Base-by-base conservation (phyloP, 2,797 vertebrate genomes). In the Steatocranus sp. region DNA sequence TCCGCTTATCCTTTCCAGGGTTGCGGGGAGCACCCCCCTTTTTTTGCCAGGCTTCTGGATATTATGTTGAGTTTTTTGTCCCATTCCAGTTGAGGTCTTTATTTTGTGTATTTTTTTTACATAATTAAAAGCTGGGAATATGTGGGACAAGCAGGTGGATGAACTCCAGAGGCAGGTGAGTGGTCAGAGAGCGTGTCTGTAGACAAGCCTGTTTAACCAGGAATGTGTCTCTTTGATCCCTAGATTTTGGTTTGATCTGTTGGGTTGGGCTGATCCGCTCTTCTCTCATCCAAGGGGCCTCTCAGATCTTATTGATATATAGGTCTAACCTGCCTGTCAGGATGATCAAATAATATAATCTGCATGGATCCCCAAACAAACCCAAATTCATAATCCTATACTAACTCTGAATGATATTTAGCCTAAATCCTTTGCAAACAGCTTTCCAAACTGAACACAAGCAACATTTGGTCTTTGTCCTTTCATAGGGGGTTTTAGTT, bases 201-300 rank as follows among this genome's bases (percentile, higher is more conserved):
- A 84, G 83, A 81, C 85, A 80, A 76, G 66, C 87, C 85, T 51
- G 77, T 54, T 75, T 23, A 54, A 83, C 79, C 86, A 81, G 92
- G 92, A 93, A 94, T 93, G 94, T 81, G 50, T 27, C 58, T 86
- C 95, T 95, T 96, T 96, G 95, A 96, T 94, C 92, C 80, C 25
- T 54, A 88, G 89, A 94, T 93, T 91, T 94, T 73, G 46, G 89
- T 92, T 91, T 94, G 92, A 92, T 94, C 90, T 68, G 91, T 81
- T 80, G 78, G 79, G 83, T 75, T 63, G 54, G 83, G 86, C 86
- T 91, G 87, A 88, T 83, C 83, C 82, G 78, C 80, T 86, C 75
- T 76, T 78, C 86, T 91, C 81, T 93, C 88, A 94, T 91, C 89
- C 75, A 41, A 23, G 70, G 56, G 79, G 85, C 84, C 88, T 86